Base-by-base conservation (phyloP, 1,140 invertebrate genomes). In the Stegodyphus dumicola region DNA sequence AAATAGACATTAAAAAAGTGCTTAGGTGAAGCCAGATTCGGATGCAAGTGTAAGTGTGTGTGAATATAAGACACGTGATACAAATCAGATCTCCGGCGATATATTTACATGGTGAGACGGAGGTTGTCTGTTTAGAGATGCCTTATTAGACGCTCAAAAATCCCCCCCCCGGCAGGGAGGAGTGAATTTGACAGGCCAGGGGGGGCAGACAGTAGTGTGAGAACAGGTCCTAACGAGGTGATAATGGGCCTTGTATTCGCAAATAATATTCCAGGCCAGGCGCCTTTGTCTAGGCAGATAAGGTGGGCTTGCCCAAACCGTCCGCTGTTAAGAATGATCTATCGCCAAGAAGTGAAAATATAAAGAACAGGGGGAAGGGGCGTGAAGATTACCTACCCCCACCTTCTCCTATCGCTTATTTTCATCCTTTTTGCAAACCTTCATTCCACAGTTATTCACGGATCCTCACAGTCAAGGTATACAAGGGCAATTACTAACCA, bases 221-320 rank as follows among this genome's bases (percentile, higher is more conserved):
- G 81, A 85, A 85, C 81, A 77, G 81, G 73, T 54, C 65, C 81
- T 85, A 85, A 85, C 81, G 81, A 85, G 81, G 81, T 85, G 81
- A 85, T 85, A 85, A 85, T 85, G 71, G 81, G 81, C 51, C 81
- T 69, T 76, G 81, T 76, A 69, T 64, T 85, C 73, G 64, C 73
- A 85, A 85, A 85, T 77, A 85, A 77, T 85, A 77, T 77, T 85
- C 64, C 48, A 48, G 77, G 67, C 18, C 17, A 83, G 60, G 73
- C 81, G 74, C 81, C 81, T 85, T 83, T 83, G 79, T 83, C 79
- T 83, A 53, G 49, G 53, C 52, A 85, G 81, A 85, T 85, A 85
- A 85, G 81, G 81, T 85, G 81, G 81, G 81, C 64, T 75, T 85
- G 70, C 73, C 81, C 73, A 11, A 85, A n/a, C 48, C 74, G 81